Base-by-base conservation (phyloP, 2,797 vertebrate genomes). In the Phrynocephalus forsythii region DNA sequence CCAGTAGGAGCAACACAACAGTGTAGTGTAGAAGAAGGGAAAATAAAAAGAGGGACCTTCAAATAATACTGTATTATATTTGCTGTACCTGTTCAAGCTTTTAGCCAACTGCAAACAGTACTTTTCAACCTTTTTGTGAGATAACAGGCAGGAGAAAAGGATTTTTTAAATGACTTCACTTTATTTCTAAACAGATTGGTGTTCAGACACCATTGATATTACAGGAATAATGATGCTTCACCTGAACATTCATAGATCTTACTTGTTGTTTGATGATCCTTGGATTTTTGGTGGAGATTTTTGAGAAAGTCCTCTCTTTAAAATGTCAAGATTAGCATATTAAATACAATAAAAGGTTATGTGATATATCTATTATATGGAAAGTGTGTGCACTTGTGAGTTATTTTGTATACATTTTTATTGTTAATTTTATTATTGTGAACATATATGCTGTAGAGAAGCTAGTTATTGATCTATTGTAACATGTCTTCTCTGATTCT, bases 151-250 rank as follows among this genome's bases (percentile, higher is more conserved):
- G 30, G 13, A 2, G 20, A 18, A n/a, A 20, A 18, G 0, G 6
- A 9, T 28, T 13, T 22, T 71, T 63, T 86, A 69, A 8, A 16
- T 22, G 50, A 15, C 66, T 15, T 56, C 52, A 28, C 28, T 15
- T 77, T 66, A 30, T 67, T 77, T 85, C 18, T 4, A 33, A 66
- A 24, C 30, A 38, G 18, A 66, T 66, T 30, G 20, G 8, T n/a
- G 28, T 28, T n/a, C 26, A 56, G 48, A 2, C 79, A 80, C 60
- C 10, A 22, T 69, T 87, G n/a, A 52, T 89, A 91, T 78, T 18
- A 72, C 18, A n/a, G 28, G 50, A 88, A 90, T 90, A 26, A 75
- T 81, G 66, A 11, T 63, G 33, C 38, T 73, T 9, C 9, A 1
- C 22, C 50, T 48, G 18, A 3, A 77, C 30, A 48, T 63, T 56